A percentile compares a stretch with the other conserved stretches of the same genome.
Evolutionary conservation across 2,113 vertebrate genomes (phyloP).

Genomic region (Paradoxurus hermaphroditus): DNA sequence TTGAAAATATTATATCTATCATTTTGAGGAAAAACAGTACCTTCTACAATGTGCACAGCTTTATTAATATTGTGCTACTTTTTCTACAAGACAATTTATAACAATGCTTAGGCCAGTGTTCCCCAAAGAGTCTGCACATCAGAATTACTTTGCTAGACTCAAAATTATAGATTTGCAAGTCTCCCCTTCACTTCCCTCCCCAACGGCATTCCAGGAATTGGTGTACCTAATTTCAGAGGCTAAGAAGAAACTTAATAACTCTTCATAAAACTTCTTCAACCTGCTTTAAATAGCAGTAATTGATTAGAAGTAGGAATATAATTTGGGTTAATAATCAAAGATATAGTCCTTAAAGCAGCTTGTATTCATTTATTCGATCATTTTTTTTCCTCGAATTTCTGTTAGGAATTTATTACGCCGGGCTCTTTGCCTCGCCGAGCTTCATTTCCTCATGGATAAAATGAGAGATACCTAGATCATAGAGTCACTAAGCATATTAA

Average conservation of each 20-base stretch:
- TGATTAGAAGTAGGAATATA: conserved; percentile 11
- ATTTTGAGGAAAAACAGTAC: not conserved
- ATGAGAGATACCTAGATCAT: not conserved
- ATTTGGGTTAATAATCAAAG: not conserved
- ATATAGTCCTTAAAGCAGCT: not conserved
- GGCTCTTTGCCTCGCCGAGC: not conserved
- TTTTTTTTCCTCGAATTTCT: not conserved
- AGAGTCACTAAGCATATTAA: not conserved
- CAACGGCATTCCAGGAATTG: not conserved
- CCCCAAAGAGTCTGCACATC: not conserved
- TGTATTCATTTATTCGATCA: not conserved
- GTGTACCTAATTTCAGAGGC: not conserved
- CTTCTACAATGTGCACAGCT: not conserved
- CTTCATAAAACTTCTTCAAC: not conserved
- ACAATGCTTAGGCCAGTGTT: not conserved
- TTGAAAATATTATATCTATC: not conserved
- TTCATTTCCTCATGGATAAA: not conserved
- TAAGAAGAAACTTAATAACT: not conserved
- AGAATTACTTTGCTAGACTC: not conserved
- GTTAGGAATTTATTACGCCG: not conserved
- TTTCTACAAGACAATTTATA: not conserved
- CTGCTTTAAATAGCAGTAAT: not conserved
- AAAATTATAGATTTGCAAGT: not conserved
- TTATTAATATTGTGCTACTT: not conserved
- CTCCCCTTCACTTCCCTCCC: not conserved